These are phyloP conservation scores for Rhinatrema bivittatum DNA, from an alignment of 2,797 vertebrate genomes.

Conservation along the genomic window DNA sequence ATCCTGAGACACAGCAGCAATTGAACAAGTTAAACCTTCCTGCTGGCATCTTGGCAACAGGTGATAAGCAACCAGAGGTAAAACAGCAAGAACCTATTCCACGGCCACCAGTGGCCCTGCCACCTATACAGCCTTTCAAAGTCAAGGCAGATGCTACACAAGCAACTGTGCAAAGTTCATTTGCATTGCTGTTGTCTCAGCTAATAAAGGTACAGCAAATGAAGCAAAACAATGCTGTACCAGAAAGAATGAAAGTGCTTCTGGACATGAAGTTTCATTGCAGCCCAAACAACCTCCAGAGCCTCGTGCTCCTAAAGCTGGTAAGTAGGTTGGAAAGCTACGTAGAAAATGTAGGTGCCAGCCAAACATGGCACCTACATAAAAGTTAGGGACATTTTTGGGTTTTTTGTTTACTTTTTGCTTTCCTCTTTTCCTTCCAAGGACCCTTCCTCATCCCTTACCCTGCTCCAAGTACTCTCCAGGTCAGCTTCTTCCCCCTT, in stretches of 20 bases:
- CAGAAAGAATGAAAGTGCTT: conserved; percentile 56
- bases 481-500: too few species aligned
- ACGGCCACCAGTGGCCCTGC: conserved; percentile 60
- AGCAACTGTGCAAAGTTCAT: conserved; percentile 79
- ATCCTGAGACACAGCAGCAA: conserved; percentile 85
- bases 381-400: too few species aligned
- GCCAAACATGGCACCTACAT: too few species aligned
- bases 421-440: too few species aligned
- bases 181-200: conserved; percentile 89
- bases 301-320: conserved; percentile 44
- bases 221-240: conserved; percentile 63
- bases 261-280: conserved; percentile 44
- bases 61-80: conserved; percentile 71
- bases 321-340: too few species aligned
- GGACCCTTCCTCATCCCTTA: too few species aligned
- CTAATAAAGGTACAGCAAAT: conserved; percentile 85
- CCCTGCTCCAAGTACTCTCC: too few species aligned
- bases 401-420: too few species aligned
- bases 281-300: conserved; percentile 59
- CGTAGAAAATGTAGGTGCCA: too few species aligned
- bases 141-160: conserved; percentile 57
- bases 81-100: conserved; percentile 55
- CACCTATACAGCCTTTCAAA: conserved; percentile 48
- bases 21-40: conserved; percentile 83
- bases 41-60: conserved; percentile 65